Percentiles rank a stretch among this genome's conserved stretches.
Evolutionary conservation across 2,113 vertebrate species (phyloP).

Genomic region (Conger conger): DNA sequence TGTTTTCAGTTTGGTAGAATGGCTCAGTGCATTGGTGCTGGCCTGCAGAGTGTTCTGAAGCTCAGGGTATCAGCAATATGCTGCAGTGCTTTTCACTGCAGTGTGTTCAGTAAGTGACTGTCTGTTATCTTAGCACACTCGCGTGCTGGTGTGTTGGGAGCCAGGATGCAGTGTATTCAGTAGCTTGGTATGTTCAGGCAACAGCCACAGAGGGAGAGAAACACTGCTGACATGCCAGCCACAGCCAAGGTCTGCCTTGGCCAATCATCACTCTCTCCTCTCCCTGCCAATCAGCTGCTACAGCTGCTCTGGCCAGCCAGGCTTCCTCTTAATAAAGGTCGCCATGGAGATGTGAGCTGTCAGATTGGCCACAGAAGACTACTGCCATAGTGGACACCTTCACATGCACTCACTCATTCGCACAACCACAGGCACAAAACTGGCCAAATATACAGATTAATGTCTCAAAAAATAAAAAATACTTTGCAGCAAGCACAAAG

Average conservation of each 20-base stretch:
- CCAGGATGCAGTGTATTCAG: conserved; percentile 18
- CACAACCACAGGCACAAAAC: neutral
- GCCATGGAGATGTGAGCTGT: conserved; percentile 54
- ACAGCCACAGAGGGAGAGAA: conserved; percentile 25
- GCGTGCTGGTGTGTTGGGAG: neutral
- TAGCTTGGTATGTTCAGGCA: conserved; percentile 13
- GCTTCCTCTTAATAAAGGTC: conserved; percentile 55
- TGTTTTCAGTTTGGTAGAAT: neutral
- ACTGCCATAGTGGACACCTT: conserved; percentile 28
- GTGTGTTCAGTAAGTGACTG: conserved; percentile 12
- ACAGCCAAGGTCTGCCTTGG: conserved; percentile 48
- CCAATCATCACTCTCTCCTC: conserved; percentile 39
- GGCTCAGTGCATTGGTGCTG: conserved; percentile 1
- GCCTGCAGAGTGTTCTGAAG: neutral
- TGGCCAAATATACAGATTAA: neutral
- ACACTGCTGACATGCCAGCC: conserved; percentile 35
- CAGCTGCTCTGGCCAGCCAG: conserved; percentile 50
- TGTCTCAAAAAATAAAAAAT: neutral
- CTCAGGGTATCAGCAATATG: neutral
- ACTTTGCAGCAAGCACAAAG: neutral
- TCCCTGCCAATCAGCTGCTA: conserved; percentile 54
- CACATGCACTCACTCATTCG: conserved; percentile 15
- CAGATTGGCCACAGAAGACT: conserved; percentile 39
- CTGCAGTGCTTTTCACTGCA: neutral
- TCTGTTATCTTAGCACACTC: neutral